These are phyloP conservation scores for Thereva unica DNA, from an alignment of 2,888 invertebrate genomes.

Conservation along the genomic window DNA sequence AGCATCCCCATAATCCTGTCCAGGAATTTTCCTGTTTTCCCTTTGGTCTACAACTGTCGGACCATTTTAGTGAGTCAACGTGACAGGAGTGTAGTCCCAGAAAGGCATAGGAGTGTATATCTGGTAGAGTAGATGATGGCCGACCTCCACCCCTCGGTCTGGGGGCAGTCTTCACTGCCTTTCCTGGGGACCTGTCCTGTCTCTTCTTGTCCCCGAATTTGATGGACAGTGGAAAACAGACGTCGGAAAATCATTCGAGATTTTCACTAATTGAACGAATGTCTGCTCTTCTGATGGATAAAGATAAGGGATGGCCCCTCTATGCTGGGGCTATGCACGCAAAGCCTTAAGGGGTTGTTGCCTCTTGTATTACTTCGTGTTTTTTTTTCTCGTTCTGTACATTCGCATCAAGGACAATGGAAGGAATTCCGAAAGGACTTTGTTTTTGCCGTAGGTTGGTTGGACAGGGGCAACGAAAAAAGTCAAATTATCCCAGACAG, in stretches of 20 bases:
- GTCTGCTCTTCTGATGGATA: slow-evolving; percentile 7
- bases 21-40: slow-evolving; percentile 32
- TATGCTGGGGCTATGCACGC: too few species aligned
- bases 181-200: slow-evolving; percentile 24
- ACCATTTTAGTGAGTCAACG: slow-evolving; percentile 24
- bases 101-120: not conserved
- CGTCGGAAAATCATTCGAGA: slow-evolving; percentile 30
- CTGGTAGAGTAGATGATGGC: not conserved
- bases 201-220: slow-evolving; percentile 23
- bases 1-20: slow-evolving; percentile 11
- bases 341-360: slow-evolving; percentile 2
- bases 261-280: slow-evolving; percentile 32
- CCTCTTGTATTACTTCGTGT: not conserved
- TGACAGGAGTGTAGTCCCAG: not conserved
- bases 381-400: not conserved
- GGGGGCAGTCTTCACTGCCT: slow-evolving; percentile 9
- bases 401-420: not conserved
- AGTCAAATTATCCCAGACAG: too few species aligned
- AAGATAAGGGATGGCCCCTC: not conserved
- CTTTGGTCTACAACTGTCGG: slow-evolving; percentile 7
- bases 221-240: slow-evolving; percentile 29
- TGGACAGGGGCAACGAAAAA: too few species aligned
- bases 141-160: not conserved
- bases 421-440: too few species aligned
- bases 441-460: too few species aligned